phyloP scores from a whole-genome alignment of 2,113 vertebrate genomes.

The Peromyscus leucopus region DNA sequence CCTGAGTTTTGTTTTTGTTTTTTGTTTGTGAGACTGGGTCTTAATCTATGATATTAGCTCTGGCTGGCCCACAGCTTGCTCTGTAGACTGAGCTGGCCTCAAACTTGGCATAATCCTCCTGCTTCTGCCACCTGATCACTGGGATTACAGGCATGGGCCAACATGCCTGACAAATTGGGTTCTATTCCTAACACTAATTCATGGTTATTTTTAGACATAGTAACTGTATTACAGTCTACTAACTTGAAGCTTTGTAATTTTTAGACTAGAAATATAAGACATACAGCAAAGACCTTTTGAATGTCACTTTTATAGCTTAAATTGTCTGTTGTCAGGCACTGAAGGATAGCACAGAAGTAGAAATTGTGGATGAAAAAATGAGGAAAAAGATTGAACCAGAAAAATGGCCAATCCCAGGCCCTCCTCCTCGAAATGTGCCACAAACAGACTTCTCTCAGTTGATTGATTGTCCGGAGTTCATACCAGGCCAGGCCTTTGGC shows the following conservation, averaged over 20 bases:
- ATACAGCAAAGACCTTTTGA: constrained; percentile 19
- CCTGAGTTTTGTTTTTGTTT: background rate
- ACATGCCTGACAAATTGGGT: background rate
- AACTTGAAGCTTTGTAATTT: background rate
- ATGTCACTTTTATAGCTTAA: constrained; percentile 34
- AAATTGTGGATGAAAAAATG: constrained; percentile 93
- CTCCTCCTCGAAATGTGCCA: constrained; percentile 87
- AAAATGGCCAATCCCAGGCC: constrained; percentile 95
- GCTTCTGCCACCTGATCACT: background rate
- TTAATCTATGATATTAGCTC: background rate
- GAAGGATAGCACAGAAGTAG: constrained; percentile 95
- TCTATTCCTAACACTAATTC: background rate
- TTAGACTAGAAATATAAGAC: background rate
- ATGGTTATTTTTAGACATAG: background rate
- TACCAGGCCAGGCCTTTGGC: constrained; percentile 92
- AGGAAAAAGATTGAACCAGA: constrained; percentile 94
- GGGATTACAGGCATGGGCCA: background rate
- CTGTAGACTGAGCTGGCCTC: background rate
- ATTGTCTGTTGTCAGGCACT: constrained; percentile 90
- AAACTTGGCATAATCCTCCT: background rate
- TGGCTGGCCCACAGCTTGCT: background rate
- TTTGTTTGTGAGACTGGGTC: background rate
- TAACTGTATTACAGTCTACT: background rate
- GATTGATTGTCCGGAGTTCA: constrained; percentile 97
- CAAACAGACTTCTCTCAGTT: constrained; percentile 96